These are phyloP conservation scores for Listronotus oregonensis DNA, from an alignment of 1,140 invertebrate species.

Conservation along the genomic window DNA sequence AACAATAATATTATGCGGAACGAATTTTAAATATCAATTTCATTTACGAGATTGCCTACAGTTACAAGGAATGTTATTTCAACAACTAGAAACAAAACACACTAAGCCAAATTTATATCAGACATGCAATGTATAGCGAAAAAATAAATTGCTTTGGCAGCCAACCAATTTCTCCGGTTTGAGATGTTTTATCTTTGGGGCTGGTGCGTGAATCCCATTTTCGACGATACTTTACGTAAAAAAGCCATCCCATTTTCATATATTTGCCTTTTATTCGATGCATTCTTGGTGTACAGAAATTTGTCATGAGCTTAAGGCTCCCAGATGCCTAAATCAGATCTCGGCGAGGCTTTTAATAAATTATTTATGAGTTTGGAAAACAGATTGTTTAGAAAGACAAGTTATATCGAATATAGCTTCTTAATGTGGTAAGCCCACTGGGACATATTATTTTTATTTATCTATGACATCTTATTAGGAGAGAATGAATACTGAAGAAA, in stretches of 20 bases:
- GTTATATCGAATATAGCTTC: constrained; percentile 10
- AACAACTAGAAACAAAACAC: constrained; percentile 28
- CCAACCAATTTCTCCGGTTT: constrained; percentile 51
- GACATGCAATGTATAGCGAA: constrained; percentile 45
- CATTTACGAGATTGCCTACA: constrained; percentile 13
- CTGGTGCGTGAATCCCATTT: constrained; percentile 51
- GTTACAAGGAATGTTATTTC: constrained; percentile 20
- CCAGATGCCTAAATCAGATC: constrained; percentile 29
- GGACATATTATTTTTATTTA: constrained; percentile 5
- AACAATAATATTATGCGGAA: constrained; percentile 6
- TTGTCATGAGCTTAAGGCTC: constrained; percentile 42
- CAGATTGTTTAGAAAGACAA: constrained; percentile 18
- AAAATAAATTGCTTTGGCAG: constrained; percentile 53
- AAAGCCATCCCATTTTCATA: constrained; percentile 53
- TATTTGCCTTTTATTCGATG: constrained; percentile 52
- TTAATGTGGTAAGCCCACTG: constrained; percentile 8
- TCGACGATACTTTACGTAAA: constrained; percentile 49
- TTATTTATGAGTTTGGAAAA: constrained; percentile 24
- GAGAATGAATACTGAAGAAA: too few species aligned
- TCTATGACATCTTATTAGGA: not conserved
- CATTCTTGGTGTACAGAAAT: constrained; percentile 47
- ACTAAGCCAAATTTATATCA: constrained; percentile 40
- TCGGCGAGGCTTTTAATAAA: constrained; percentile 20
- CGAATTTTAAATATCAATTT: constrained; percentile 19
- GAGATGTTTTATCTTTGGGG: constrained; percentile 51